Conservation (phyloP, 2,888 invertebrate species). For the Athalia circularis region DNA sequence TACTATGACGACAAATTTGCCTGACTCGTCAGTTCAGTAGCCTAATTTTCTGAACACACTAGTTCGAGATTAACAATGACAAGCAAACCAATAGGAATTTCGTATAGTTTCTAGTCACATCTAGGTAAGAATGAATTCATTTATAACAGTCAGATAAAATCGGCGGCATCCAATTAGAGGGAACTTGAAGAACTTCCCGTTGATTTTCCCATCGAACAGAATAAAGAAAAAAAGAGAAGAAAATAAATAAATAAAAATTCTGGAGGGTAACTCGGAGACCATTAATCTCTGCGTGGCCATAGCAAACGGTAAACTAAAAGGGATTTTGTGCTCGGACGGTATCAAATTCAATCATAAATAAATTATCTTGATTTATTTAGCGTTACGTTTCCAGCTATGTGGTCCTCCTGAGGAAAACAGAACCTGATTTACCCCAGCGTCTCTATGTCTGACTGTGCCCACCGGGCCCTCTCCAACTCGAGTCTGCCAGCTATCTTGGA, state of each 20-base stretch:
- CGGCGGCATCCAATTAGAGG: slow-evolving; percentile 36
- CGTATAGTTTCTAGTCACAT: slow-evolving; percentile 16
- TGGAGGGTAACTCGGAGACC: slow-evolving; percentile 12
- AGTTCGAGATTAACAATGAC: slow-evolving; percentile 17
- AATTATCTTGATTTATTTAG: slow-evolving; percentile 46
- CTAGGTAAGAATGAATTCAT: slow-evolving; percentile 36
- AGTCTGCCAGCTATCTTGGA: slow-evolving; percentile 18
- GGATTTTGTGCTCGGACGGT: slow-evolving; percentile 41
- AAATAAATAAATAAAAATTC: neutral
- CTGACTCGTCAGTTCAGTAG: too few relatives aligned
- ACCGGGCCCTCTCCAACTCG: neutral
- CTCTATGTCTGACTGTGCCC: slow-evolving; percentile 17
- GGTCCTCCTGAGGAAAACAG: slow-evolving; percentile 38
- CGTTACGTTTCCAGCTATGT: slow-evolving; percentile 44
- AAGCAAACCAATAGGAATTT: slow-evolving; percentile 3
- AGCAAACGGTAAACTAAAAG: slow-evolving; percentile 39
- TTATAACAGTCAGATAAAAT: slow-evolving; percentile 36
- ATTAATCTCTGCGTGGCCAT: slow-evolving; percentile 42
- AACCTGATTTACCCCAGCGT: slow-evolving; percentile 37
- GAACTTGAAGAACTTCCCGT: slow-evolving; percentile 32
- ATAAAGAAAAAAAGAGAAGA: neutral
- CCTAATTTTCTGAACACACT: neutral
- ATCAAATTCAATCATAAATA: slow-evolving; percentile 47
- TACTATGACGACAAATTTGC: too few relatives aligned
- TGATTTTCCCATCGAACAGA: slow-evolving; percentile 38